A percentile compares a stretch with the other conserved stretches of the same genome.
Conservation (phyloP, 2,113 vertebrate species). For the Eonycteris spelaea region DNA sequence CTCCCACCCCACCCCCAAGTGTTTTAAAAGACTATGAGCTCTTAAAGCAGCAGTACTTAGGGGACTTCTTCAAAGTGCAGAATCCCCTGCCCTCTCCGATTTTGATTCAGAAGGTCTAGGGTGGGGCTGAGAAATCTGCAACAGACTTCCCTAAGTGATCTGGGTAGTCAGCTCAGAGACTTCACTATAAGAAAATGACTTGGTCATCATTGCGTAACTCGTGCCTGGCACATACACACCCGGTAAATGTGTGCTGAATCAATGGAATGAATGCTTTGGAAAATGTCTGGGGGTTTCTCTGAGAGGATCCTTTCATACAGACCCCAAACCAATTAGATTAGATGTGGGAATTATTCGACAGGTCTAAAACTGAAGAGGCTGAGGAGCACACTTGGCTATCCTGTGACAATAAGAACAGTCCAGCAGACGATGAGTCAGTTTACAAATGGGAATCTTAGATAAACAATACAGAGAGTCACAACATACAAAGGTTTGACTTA, state of each 20-base stretch:
- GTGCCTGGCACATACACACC: neutral
- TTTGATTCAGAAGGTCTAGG: neutral
- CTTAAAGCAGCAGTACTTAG: neutral
- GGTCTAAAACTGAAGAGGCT: neutral
- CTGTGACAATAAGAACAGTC: neutral
- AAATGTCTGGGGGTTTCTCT: conserved; percentile 27
- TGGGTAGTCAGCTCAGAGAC: neutral
- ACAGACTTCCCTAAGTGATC: neutral
- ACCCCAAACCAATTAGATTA: neutral
- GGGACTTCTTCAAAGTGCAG: neutral
- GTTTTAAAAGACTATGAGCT: neutral
- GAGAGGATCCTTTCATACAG: neutral
- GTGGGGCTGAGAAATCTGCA: neutral
- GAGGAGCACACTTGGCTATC: neutral
- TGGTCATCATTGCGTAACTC: neutral
- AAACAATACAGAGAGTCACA: neutral
- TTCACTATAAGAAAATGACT: conserved; percentile 1
- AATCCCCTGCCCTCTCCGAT: neutral
- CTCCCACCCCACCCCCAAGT: neutral
- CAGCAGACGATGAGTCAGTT: neutral
- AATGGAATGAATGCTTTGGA: neutral
- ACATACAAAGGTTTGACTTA: neutral
- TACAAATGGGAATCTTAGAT: neutral
- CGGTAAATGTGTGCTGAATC: neutral
- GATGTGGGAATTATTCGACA: neutral